Percentiles rank a stretch among this genome's conserved stretches.
phyloP scores from a whole-genome alignment of 37 sponge, comb jelly and placozoan species.

The Hexactinellida sp. region DNA sequence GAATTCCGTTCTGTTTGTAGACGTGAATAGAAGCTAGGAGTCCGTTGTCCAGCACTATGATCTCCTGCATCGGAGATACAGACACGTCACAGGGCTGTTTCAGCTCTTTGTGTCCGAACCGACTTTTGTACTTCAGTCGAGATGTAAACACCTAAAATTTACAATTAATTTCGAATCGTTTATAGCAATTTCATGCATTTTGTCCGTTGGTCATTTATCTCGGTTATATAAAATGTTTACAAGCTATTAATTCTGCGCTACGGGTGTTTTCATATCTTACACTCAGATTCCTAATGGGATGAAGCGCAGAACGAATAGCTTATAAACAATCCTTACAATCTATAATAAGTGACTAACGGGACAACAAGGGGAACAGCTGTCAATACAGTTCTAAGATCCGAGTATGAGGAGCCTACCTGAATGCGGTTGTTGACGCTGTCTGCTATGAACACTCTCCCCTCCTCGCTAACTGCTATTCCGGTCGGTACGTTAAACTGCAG shows the following conservation, averaged over 20 bases:
- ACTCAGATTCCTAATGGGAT: no score
- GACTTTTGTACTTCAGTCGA: not conserved
- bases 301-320: no score
- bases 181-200: not conserved
- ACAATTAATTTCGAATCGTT: not conserved
- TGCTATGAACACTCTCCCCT: constrained; percentile 1
- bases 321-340: no score
- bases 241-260: no score
- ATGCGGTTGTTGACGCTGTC: not conserved
- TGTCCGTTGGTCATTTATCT: no score
- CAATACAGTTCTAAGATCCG: not conserved
- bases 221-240: no score
- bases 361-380: no score
- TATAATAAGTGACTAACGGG: no score
- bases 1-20: constrained; percentile 3
- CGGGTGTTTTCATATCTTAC: no score
- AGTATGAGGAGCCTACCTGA: not conserved
- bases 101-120: constrained; percentile 8
- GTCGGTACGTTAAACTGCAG: not conserved
- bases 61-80: not conserved
- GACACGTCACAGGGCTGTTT: not conserved
- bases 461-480: not conserved
- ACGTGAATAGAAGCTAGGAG: not conserved
- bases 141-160: not conserved
- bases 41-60: not conserved